These are phyloP conservation scores for Pinctada fucata DNA, from an alignment of 2,888 invertebrate species.

Conservation along the genomic window DNA sequence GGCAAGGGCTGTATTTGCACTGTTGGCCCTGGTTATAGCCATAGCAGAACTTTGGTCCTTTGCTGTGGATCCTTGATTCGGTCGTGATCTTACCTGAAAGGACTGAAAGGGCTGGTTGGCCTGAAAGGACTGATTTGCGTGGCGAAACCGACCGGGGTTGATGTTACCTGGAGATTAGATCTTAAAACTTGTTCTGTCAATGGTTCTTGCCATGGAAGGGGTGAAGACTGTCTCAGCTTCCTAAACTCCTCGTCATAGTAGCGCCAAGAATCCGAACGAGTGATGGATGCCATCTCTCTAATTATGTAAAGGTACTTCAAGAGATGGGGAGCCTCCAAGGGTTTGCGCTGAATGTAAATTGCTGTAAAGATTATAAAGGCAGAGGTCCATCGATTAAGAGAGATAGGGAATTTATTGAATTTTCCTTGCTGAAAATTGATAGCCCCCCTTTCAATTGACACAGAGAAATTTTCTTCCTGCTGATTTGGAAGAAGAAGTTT, in stretches of 20 bases:
- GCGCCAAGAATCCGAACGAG: neutral
- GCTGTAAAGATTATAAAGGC: neutral
- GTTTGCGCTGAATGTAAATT: neutral
- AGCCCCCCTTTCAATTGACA: neutral
- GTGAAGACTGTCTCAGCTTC: neutral
- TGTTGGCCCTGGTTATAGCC: neutral
- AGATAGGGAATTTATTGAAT: too few relatives aligned
- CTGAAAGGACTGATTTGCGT: neutral
- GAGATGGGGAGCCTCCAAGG: neutral
- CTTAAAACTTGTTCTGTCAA: neutral
- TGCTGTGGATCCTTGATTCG: too few relatives aligned
- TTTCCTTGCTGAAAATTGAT: too few relatives aligned
- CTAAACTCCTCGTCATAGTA: neutral
- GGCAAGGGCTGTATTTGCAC: neutral
- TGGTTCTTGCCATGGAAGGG: neutral
- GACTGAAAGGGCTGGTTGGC: too few relatives aligned
- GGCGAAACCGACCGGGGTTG: too few relatives aligned
- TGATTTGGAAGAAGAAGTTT: neutral
- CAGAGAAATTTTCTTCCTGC: slow-evolving; percentile 1
- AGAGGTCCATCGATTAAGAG: neutral
- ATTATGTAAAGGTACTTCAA: neutral
- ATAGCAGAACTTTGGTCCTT: neutral
- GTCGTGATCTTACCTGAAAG: too few relatives aligned
- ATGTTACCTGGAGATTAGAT: neutral
- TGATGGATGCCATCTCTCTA: neutral